Base-by-base conservation (phyloP, 2,797 vertebrate genomes). In the Lerista edwardsae region DNA sequence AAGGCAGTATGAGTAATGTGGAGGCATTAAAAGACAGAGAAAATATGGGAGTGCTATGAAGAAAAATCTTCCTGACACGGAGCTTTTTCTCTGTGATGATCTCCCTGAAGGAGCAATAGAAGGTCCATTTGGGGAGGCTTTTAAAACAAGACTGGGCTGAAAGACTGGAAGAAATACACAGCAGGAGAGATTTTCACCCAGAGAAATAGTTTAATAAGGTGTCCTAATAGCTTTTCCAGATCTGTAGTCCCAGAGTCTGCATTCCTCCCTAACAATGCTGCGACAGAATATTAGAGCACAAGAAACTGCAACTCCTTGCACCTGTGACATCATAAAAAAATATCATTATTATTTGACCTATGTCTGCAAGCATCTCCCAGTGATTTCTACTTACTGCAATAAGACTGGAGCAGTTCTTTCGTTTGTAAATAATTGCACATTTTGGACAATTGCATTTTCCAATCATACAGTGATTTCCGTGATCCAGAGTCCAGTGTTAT, bases 371-470 rank as follows among this genome's bases (percentile, higher is more conserved):
- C 39, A 31, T 64, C 89, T 90, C 88, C 68, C 64, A 87, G 69
- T 75, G 85, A 75, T 86, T 87, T 86, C 75, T 80, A 2, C 41
- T 44, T 80, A 79, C 77, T 88, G 75, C 79, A 90, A 86, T 64
- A 87, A 86, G 61, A 88, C 89, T 87, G 78, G 86, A 86, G 47
- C 68, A 75, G 88, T 90, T 76, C 87, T 92, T 91, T 88, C 88
- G 72, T 87, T 80, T 91, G 65, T 62, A 85, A 85, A 86, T 84
- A 89, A 88, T 89, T 87, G 62, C 57, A 75, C 71, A 82, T 74
- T 62, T 51, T n/a, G 39, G 15, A 68, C 41, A 51, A 72, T 36
- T 51, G 59, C 27, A 3, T 67, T 80, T 85, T 85, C 62, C 47
- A 44, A 27, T 68, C n/a, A 25, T 34, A 31, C 0, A 14, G 55